A percentile compares a stretch with the other conserved stretches of the same genome.
These are phyloP conservation scores for Ochotona princeps DNA, from an alignment of 2,113 vertebrate species.

Conservation along the genomic window DNA sequence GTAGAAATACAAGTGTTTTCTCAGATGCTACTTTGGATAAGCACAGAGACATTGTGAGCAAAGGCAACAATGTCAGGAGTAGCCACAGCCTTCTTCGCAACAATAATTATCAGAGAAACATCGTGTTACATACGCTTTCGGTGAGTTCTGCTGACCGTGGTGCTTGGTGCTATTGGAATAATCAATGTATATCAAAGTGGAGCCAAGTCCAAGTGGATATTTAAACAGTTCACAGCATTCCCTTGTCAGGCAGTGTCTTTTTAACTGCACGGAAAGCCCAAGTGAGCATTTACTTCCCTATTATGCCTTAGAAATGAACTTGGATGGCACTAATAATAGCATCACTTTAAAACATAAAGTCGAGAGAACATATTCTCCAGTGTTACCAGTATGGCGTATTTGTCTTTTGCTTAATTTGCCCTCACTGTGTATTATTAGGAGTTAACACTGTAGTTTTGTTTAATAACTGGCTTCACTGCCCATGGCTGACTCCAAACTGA, in stretches of 20 bases:
- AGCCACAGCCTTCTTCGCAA: background rate
- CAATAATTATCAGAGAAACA: background rate
- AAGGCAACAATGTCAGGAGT: background rate
- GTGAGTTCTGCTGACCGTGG: background rate
- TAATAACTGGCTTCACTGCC: slow-evolving; percentile 89
- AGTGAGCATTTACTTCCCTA: slow-evolving; percentile 84
- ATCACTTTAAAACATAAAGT: slow-evolving; percentile 82
- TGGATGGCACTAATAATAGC: slow-evolving; percentile 84
- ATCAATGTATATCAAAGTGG: slow-evolving; percentile 30
- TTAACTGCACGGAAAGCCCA: slow-evolving; percentile 73
- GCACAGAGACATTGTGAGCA: background rate
- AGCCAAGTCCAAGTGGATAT: background rate
- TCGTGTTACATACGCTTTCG: background rate
- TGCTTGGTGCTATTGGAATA: slow-evolving; percentile 33
- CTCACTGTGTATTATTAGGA: slow-evolving; percentile 88
- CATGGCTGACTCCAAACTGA: slow-evolving; percentile 87
- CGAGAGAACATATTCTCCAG: slow-evolving; percentile 84
- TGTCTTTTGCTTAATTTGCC: slow-evolving; percentile 88
- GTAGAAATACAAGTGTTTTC: background rate
- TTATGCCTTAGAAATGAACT: slow-evolving; percentile 85
- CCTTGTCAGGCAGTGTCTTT: slow-evolving; percentile 52
- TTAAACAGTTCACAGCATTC: background rate
- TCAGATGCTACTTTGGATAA: background rate
- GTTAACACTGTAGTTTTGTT: slow-evolving; percentile 89
- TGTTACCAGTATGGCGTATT: slow-evolving; percentile 82